Evolutionary conservation across 2,113 vertebrate species (phyloP), one percentile per base, ranked within the genome.

Genomic region (Diphyllodes magnificus): DNA sequence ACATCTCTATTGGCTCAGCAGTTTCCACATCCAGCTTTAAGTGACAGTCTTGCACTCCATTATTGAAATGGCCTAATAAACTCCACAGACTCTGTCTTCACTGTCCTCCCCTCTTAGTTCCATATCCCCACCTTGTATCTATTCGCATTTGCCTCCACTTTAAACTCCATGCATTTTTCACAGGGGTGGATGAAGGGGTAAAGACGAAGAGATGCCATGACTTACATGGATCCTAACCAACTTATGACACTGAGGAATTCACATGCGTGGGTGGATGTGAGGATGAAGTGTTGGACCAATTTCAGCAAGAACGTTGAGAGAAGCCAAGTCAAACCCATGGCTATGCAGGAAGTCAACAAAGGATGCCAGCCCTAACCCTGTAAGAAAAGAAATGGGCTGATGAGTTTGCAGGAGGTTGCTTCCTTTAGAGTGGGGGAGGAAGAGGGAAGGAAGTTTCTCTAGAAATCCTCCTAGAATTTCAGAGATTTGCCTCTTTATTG

Each of bases 321-420:
- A 81, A 92, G 92, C 83, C 93, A 96, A 95, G 44, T 53, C 81
- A 95, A 96, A 70, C 44, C 66, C 78, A 69, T n/a, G 50, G 92
- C 56, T 88, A 69, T 8, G 21, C 71, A 86, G 87, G 63, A 95
- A 94, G 59, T 61, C 64, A 71, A 54, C 39, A 45, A 78, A 84
- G 51, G 73, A 87, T 6, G 33, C 72, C 88, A 91, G 75, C 45
- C 56, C 72, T 8, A 51, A 44, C 49, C 11, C 92, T 47, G 15
- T 31, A 65, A 93, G 79, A 75, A 86, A 71, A 84, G 65, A 49
- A 93, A 45, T 1, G 9, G 75, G 59, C 71, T 95, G 64, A 65
- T 28, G 59, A 66, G 51, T 64, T 69, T 85, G 59, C 53, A 65
- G 50, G 20, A 88, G 66, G 17, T 60, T 47, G 63, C 54, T 88